phyloP scores from a whole-genome alignment of 2,888 invertebrate genomes.

The Pristionchus mayeri region DNA sequence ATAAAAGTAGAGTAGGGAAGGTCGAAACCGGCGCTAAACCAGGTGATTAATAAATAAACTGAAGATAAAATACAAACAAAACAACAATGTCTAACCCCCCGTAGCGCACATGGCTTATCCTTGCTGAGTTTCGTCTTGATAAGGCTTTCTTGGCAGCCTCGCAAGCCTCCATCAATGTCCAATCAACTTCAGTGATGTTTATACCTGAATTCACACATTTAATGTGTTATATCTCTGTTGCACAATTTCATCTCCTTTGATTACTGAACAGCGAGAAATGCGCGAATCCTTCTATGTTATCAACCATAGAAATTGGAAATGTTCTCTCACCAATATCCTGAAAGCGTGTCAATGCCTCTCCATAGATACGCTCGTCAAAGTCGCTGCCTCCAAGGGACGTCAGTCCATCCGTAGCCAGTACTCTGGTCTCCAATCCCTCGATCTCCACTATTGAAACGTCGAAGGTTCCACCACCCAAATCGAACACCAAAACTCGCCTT shows the following conservation, averaged over 20 bases:
- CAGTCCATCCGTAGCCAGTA: constrained; percentile 38
- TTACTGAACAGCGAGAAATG: not conserved
- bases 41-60: too few relatives aligned
- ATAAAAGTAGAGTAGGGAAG: not conserved
- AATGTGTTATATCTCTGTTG: too few relatives aligned
- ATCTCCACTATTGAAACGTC: constrained; percentile 48
- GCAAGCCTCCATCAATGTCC: not conserved
- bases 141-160: not conserved
- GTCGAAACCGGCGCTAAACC: constrained; percentile 13
- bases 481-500: constrained; percentile 19
- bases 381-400: constrained; percentile 48
- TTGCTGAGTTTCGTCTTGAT: not conserved
- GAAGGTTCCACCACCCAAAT: constrained; percentile 45
- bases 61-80: too few relatives aligned
- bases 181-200: not conserved
- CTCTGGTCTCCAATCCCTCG: constrained; percentile 12
- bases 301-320: too few relatives aligned
- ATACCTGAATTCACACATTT: too few relatives aligned
- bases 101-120: not conserved
- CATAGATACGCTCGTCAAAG: constrained; percentile 31
- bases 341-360: constrained; percentile 15
- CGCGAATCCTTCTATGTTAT: too few relatives aligned
- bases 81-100: not conserved
- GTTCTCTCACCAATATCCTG: not conserved
- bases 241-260: too few relatives aligned